A percentile compares a stretch with the other conserved stretches of the same genome.
Conservation (phyloP, 2,113 vertebrate genomes). For the Trinectes maculatus region DNA sequence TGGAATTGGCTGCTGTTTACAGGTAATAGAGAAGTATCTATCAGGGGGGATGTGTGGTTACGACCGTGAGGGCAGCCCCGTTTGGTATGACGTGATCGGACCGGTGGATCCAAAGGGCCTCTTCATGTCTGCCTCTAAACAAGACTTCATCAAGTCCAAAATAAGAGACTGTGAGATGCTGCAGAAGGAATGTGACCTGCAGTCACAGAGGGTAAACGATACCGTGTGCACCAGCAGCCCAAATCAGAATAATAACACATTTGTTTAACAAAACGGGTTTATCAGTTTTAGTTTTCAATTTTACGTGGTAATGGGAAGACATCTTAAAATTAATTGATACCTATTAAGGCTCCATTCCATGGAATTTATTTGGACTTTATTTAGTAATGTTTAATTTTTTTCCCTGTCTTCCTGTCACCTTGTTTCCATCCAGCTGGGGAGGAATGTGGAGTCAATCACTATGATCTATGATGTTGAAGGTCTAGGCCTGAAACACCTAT, state of each 20-base stretch:
- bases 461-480: conserved; percentile 97
- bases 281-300: too few species aligned
- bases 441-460: conserved; percentile 87
- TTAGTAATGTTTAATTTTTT: too few species aligned
- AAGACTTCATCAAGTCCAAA: conserved; percentile 95
- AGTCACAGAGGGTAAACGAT: conserved; percentile 84
- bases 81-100: conserved; percentile 94
- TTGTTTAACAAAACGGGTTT: too few species aligned
- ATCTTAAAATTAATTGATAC: too few species aligned
- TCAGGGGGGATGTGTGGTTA: conserved; percentile 92
- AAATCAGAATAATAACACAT: too few species aligned
- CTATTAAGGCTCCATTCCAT: too few species aligned
- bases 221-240: not conserved
- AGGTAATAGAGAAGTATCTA: conserved; percentile 92
- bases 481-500: conserved; percentile 93
- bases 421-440: conserved; percentile 84
- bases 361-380: too few species aligned
- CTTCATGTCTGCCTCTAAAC: conserved; percentile 92
- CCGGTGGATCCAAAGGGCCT: conserved; percentile 93
- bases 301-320: too few species aligned
- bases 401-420: not conserved
- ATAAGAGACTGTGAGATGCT: conserved; percentile 92
- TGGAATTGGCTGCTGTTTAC: not conserved
- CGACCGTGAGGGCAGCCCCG: conserved; percentile 88
- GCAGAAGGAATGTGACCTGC: conserved; percentile 80